Conservation (phyloP, 1,140 invertebrate genomes). For the Argopecten irradians region DNA sequence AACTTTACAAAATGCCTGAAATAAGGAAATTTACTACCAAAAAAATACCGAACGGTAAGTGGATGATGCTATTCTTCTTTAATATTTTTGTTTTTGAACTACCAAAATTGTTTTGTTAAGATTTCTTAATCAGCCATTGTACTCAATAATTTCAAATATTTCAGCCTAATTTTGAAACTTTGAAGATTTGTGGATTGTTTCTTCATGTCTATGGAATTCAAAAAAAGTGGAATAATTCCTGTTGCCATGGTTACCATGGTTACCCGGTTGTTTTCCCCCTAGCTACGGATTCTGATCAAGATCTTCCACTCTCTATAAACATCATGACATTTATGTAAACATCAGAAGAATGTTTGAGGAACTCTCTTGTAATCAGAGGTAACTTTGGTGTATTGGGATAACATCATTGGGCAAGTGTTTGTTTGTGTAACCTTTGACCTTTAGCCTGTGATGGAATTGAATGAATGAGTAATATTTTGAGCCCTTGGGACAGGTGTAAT, state of each 20-base stretch:
- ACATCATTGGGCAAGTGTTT: not conserved
- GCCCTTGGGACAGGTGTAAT: not conserved
- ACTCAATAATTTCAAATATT: not conserved
- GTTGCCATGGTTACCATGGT: conserved; percentile 4
- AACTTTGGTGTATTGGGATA: not conserved
- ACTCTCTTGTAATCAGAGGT: not conserved
- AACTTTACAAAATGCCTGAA: not conserved
- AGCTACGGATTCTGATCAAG: not conserved
- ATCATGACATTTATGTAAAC: conserved; percentile 12
- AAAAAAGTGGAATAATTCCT: not conserved
- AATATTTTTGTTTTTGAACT: no score
- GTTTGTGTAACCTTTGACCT: not conserved
- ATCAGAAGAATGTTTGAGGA: conserved; percentile 8
- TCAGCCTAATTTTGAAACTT: not conserved
- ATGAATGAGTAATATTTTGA: not conserved
- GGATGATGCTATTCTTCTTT: not conserved
- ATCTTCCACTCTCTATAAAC: not conserved
- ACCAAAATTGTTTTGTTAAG: not conserved
- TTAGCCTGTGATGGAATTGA: not conserved
- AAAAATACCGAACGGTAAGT: not conserved
- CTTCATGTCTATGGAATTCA: not conserved
- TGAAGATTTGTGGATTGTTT: not conserved
- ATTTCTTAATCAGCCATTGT: not conserved
- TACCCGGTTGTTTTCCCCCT: not conserved
- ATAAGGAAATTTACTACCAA: not conserved